phyloP scores from a whole-genome alignment of 1,140 invertebrate genomes.

The Myzus persicae region DNA sequence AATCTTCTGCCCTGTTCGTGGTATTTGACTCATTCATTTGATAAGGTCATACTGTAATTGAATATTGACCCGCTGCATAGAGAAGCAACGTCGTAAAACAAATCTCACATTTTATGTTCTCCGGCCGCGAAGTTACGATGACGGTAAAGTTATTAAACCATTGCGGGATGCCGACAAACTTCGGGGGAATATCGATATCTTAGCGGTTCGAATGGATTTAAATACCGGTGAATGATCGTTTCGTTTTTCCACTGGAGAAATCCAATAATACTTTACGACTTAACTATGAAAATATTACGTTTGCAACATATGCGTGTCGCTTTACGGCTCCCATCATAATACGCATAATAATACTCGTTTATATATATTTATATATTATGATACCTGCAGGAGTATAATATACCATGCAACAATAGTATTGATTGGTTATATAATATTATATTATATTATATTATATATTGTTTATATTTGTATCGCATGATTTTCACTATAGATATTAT shows the following conservation, averaged over 20 bases:
- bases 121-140: background rate
- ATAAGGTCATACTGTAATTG: constrained; percentile 38
- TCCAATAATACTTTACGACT: constrained; percentile 23
- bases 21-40: constrained; percentile 22
- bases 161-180: constrained; percentile 36
- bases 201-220: background rate
- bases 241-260: constrained; percentile 2
- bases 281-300: background rate
- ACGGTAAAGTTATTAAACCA: constrained; percentile 25
- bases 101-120: constrained; percentile 35
- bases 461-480: background rate
- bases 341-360: background rate
- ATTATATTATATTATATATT: no score
- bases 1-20: constrained; percentile 1
- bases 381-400: background rate
- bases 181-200: background rate
- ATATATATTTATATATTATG: background rate
- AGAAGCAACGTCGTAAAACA: constrained; percentile 37
- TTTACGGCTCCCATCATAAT: background rate
- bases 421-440: background rate
- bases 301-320: background rate
- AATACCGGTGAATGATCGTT: constrained; percentile 13
- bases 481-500: background rate
- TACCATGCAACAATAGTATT: background rate
- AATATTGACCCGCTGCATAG: background rate